phyloP scores from a whole-genome alignment of 2,113 vertebrate species.

The Malurus alboscapulatus region DNA sequence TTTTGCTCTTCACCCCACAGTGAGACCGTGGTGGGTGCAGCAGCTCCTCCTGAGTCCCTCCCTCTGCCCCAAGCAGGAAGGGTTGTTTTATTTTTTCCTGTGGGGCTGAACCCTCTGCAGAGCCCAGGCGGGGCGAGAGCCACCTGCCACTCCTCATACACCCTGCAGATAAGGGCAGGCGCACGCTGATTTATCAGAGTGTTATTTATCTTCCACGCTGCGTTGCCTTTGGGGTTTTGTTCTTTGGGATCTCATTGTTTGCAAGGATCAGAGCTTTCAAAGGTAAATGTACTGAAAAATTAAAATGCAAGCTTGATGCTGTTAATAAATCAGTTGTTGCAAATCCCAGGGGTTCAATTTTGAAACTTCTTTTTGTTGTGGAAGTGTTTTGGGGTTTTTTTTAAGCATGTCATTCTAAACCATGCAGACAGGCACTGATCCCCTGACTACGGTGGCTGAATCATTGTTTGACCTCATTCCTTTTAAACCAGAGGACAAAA shows the following conservation, averaged over 20 bases:
- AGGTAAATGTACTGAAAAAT: constrained; percentile 42
- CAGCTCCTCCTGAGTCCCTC: neutral
- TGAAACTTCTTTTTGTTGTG: neutral
- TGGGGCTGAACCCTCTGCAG: neutral
- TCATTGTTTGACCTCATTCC: neutral
- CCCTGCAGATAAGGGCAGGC: neutral
- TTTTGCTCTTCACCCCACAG: neutral
- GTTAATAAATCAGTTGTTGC: neutral
- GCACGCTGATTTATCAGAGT: fast-evolving
- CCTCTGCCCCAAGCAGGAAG: neutral
- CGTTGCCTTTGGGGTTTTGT: neutral
- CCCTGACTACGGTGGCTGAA: neutral
- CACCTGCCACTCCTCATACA: fast-evolving
- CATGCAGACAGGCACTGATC: neutral
- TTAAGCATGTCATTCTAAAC: neutral
- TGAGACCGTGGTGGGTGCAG: fast-evolving
- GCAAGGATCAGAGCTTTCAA: neutral
- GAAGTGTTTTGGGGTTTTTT: neutral
- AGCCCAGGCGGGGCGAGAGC: fast-evolving
- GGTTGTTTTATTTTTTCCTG: fast-evolving
- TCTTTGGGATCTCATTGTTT: neutral
- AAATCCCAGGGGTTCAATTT: neutral
- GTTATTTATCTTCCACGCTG: neutral
- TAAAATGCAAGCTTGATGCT: neutral
- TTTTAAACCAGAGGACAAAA: neutral